Base-by-base conservation (phyloP, 2,113 vertebrate genomes). In the Fukomys damarensis region DNA sequence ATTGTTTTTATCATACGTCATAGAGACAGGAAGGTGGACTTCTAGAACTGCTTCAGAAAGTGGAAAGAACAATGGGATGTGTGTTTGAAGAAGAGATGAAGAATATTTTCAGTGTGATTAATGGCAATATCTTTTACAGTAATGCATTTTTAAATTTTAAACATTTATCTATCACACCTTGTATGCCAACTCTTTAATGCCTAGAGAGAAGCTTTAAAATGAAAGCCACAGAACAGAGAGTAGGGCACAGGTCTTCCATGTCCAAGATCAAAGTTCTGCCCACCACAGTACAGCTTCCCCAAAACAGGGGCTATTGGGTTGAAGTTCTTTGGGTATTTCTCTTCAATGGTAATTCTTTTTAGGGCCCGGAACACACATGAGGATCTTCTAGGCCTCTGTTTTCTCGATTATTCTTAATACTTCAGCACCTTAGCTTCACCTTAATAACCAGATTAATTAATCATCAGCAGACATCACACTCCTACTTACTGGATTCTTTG, bases 401-500 rank as follows among this genome's bases (percentile, higher is more conserved):
- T 81, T 94, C 24, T 88, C n/a, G 22, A 59, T 80, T 65, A 28
- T 38, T 76, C 26, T 85, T 32, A 94, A 65, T 43, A n/a, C 35
- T 76, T 77, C 43, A 72, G 54, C 13, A 70, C 79, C 54, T 83
- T 22, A 61, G n/a, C 41, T 59, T 98, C 72, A 96, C 65, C 81
- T 93, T 54, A 56, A 80, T 96, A 95, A 96, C 77, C 49, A 46
- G 63, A 43, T 63, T 95, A 19, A 8, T 61, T 89, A 59, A 8
- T 89, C 54, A 86, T 58, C 54, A 84, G 38, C 17, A 46, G 65
- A 43, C 84, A 90, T 49, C 88, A 90, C 16, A 90, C 16, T 87
- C 74, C 52, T 66, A 87, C 61, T 97, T 72, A 43, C 1, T 95
- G 89, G 32, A 70, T 86, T 95, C 95, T 92, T 84, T 58, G 81